Conservation (phyloP, 2,113 vertebrate species). For the Pedionomus torquatus region DNA sequence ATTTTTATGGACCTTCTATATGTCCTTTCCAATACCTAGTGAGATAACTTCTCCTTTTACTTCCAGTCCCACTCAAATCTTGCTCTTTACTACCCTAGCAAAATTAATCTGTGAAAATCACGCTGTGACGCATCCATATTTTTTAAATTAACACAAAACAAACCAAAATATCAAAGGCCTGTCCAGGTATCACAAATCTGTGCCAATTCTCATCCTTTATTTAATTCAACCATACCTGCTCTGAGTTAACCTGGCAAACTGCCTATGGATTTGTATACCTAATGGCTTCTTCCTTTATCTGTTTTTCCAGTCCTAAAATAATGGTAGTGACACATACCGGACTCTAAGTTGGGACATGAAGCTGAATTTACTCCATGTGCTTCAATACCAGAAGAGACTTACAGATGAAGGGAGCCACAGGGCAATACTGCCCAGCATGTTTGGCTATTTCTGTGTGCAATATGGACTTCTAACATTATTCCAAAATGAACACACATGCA, state of each 20-base stretch:
- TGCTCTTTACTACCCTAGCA: neutral
- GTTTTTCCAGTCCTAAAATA: neutral
- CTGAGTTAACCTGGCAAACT: neutral
- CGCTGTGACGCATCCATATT: neutral
- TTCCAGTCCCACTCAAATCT: neutral
- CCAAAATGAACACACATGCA: neutral
- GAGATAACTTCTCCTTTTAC: conserved; percentile 8
- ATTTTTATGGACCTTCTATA: conserved; percentile 1
- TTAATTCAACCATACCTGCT: neutral
- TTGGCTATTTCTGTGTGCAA: neutral
- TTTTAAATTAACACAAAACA: neutral
- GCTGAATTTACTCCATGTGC: neutral
- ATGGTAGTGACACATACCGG: neutral
- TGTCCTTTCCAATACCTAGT: neutral
- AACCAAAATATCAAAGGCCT: neutral
- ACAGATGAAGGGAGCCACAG: neutral
- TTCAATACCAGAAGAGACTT: neutral
- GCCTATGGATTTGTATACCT: neutral
- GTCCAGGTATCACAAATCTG: neutral
- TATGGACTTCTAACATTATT: neutral
- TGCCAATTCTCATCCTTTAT: neutral
- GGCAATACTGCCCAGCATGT: neutral
- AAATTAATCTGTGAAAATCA: neutral
- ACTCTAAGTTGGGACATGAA: neutral
- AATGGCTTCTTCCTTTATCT: neutral